Conservation (phyloP, 1,140 invertebrate genomes). For the Euglossa dilemma region DNA sequence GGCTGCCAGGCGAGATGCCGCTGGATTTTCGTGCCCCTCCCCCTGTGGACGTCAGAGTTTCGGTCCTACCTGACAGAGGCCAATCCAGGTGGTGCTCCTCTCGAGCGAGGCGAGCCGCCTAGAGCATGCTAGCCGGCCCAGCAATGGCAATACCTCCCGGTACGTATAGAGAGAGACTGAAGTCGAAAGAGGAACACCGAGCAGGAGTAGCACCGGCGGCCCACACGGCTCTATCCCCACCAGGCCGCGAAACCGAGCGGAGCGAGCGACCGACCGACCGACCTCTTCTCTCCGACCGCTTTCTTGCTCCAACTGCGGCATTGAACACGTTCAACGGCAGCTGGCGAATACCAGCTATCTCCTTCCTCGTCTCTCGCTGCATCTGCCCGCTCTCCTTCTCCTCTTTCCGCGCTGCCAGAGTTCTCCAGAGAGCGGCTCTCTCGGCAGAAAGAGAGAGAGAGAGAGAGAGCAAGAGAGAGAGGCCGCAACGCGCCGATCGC, state of each 20-base stretch:
- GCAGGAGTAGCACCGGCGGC: slow-evolving; percentile 64
- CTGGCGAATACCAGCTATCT: slow-evolving; percentile 78
- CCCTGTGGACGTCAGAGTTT: slow-evolving; percentile 1
- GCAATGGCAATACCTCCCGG: slow-evolving; percentile 60
- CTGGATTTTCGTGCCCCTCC: neutral
- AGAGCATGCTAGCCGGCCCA: slow-evolving; percentile 48
- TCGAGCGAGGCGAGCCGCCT: slow-evolving; percentile 36
- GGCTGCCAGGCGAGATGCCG: slow-evolving; percentile 5
- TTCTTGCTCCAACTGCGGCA: slow-evolving; percentile 79
- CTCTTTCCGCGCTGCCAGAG: slow-evolving; percentile 29
- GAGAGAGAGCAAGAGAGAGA: too few relatives aligned
- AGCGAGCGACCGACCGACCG: slow-evolving; percentile 62
- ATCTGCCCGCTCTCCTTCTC: slow-evolving; percentile 10
- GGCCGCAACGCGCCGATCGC: slow-evolving; percentile 55
- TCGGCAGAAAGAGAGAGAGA: too few relatives aligned
- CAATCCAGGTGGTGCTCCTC: slow-evolving; percentile 39
- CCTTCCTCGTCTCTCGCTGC: slow-evolving; percentile 33
- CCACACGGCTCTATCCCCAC: slow-evolving; percentile 72
- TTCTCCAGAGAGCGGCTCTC: neutral
- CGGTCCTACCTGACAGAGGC: slow-evolving; percentile 25
- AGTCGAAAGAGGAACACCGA: slow-evolving; percentile 70
- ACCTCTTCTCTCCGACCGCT: slow-evolving; percentile 69
- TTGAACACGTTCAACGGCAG: slow-evolving; percentile 82
- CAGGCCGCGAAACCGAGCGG: slow-evolving; percentile 45
- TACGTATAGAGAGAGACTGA: slow-evolving; percentile 70